Base-by-base conservation (phyloP, 2,888 invertebrate species). In the Tridacna crocea region DNA sequence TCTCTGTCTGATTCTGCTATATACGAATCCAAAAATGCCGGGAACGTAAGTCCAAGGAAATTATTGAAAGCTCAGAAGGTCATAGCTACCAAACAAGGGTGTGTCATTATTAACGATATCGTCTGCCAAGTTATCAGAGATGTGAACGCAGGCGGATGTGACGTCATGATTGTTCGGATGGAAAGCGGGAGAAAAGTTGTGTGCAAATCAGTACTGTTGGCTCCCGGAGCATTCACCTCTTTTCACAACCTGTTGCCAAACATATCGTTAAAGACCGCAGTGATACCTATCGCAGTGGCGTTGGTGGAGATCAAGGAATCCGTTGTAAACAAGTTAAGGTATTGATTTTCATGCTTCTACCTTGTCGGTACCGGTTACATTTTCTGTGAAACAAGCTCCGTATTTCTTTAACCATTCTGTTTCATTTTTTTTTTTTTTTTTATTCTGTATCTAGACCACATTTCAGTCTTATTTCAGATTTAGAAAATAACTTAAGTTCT, bases 161-260 rank as follows among this genome's bases (percentile, higher is more conserved):
- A 82, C 26, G 82, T 84, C 70, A 83, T 83, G 79, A 75, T 81
- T 15, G 61, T 84, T 15, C 61, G 74, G n/a, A 88, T 88, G 15
- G 88, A 86, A 22, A 63, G 60, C 10, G 85, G 87, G 0, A 47
- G 27, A 15, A 70, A n/a, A 17, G 65, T 85, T 19, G 26, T 65
- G 4, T 73, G 85, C 22, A 79, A 77, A 15, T 81, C 77, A 24
- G 88, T 88, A 24, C 72, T 90, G 6, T 63, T 89, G 13, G 87
- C 89, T 15, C 87, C 89, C n/a, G 87, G 87, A 26, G 87, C 88
- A 1, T 89, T 87, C 58, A 89, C 88, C 3, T 73, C 65, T 1
- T 85, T 87, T 46, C 61, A 81, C 19, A 61, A 85, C 47, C 75
- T 88, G 17, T 75, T 88, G 22, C 76, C 80, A 13, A 70, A 24